Evolutionary conservation across 2,888 invertebrate species (phyloP).

Genomic region (Chromoteleia sp.): DNA sequence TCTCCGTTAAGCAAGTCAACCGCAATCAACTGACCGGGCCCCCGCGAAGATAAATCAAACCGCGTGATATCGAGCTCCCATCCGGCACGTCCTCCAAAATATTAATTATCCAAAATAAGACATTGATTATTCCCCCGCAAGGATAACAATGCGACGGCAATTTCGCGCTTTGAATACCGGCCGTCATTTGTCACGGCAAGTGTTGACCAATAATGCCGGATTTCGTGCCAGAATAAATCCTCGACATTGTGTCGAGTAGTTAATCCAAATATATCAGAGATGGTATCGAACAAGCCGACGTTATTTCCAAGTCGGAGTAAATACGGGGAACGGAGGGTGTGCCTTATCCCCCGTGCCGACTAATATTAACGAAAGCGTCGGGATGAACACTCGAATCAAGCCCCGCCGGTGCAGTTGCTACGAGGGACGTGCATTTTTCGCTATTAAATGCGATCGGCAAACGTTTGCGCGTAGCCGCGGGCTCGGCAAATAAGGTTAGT

Average conservation of each 20-base stretch:
- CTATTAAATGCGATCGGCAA: conserved; percentile 62
- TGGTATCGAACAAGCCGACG: conserved; percentile 43
- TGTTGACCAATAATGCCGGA: conserved; percentile 63
- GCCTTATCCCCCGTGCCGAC: conserved; percentile 39
- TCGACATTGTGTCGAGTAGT: conserved; percentile 62
- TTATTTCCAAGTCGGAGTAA: conserved; percentile 63
- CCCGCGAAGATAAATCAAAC: conserved; percentile 31
- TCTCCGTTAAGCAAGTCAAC: conserved; percentile 38
- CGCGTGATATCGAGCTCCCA: not conserved
- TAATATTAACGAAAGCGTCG: conserved; percentile 63
- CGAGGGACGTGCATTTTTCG: conserved; percentile 59
- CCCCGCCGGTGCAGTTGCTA: conserved; percentile 11
- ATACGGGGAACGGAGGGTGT: conserved; percentile 41
- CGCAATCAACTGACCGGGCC: conserved; percentile 32
- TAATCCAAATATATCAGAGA: conserved; percentile 66
- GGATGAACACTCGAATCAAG: conserved; percentile 53
- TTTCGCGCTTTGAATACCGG: conserved; percentile 55
- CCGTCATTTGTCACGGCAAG: conserved; percentile 63
- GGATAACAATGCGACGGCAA: conserved; percentile 40
- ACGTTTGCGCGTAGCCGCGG: conserved; percentile 73
- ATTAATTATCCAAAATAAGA: conserved; percentile 57
- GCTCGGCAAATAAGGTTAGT: conserved; percentile 81
- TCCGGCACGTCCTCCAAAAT: conserved; percentile 13
- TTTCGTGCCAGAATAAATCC: conserved; percentile 53
- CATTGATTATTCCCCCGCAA: conserved; percentile 37